Evolutionary conservation across 2,888 invertebrate genomes (phyloP), one percentile per base, ranked within the genome.

Genomic region (Pomacea canaliculata): DNA sequence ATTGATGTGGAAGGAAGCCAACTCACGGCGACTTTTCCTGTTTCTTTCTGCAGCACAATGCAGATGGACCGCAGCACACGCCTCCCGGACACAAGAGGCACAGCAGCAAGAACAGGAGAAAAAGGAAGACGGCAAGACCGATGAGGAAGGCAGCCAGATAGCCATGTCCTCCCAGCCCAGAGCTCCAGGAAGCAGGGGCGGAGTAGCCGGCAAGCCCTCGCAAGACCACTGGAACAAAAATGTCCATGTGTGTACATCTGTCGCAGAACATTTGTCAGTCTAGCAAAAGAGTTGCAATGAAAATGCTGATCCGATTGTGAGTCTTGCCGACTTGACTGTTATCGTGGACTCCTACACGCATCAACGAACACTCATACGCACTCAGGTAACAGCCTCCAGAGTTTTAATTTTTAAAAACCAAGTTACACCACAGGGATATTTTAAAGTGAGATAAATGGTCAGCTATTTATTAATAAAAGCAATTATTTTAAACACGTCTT

Each of bases 61-160:
- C 23, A 5, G 23, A 19, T 51, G 62, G 71, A 7, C 76, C 70
- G 49, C 75, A 79, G 59, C 72, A 75, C 10, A 70, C 46, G 7
- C 76, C 73, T 5, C 37, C 48, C 0, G 77, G 79, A 56, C 76
- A 77, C 49, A 79, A 59, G 23, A 70, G 51, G 27, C 77, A 77
- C 56, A 73, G 51, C 70, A 79, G 73, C 37, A 77, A 70, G 49
- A 76, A 73, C 62, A 79, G 65, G 49, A 79, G 73, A 19, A 76
- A 63, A 10, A 79, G 71, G 73, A 79, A 73, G 12, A 76, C 9
- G 48, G 71, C 76, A n/a, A 79, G 73, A 0, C 76, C 77, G 27
- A 76, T 73, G 13, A 79, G 73, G 10, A 67, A n/a, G 46, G 79
- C 77, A 0, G 76, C 77, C 56, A 79, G 73, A 79, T 27, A 16